Evolutionary conservation across 2,888 invertebrate species (phyloP).

Genomic region (Sphaeridia pumilis): DNA sequence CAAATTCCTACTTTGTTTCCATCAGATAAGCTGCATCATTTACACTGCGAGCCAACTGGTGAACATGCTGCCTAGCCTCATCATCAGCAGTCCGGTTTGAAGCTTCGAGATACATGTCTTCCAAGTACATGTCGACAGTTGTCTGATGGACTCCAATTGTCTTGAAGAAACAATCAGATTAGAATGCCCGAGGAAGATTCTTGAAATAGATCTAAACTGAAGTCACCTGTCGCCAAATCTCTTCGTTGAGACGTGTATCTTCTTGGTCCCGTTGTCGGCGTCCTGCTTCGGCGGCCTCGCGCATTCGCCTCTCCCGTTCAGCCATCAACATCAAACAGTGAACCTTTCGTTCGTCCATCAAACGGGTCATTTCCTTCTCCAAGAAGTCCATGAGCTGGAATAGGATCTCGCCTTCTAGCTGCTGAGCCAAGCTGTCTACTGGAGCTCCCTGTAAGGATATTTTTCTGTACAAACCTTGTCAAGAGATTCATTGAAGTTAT

Average conservation of each 20-base stretch:
- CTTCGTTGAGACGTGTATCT: slow-evolving; percentile 60
- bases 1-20: slow-evolving; percentile 35
- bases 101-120: slow-evolving; percentile 51
- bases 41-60: slow-evolving; percentile 47
- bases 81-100: slow-evolving; percentile 48
- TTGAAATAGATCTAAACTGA: neutral
- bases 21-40: slow-evolving; percentile 46
- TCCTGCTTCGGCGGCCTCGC: slow-evolving; percentile 71
- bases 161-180: slow-evolving; percentile 35
- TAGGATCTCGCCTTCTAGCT: slow-evolving; percentile 59
- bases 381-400: slow-evolving; percentile 61
- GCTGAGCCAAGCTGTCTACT: slow-evolving; percentile 52
- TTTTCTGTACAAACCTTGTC: too few species aligned
- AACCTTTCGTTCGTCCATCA: slow-evolving; percentile 63
- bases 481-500: too few species aligned
- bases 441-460: slow-evolving; percentile 2
- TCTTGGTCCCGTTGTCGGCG: slow-evolving; percentile 62
- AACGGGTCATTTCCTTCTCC: slow-evolving; percentile 57
- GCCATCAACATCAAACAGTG: slow-evolving; percentile 68
- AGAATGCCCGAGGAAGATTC: neutral
- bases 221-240: slow-evolving; percentile 58
- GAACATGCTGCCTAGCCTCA: slow-evolving; percentile 47
- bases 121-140: slow-evolving; percentile 51
- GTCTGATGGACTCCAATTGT: slow-evolving; percentile 50
- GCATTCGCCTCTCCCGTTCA: slow-evolving; percentile 59